Percentiles rank a stretch among this genome's conserved stretches.
Evolutionary conservation across 53 echinoderm and acorn worm genomes (phyloP).

Genomic region (Hippasteria phrygiana): DNA sequence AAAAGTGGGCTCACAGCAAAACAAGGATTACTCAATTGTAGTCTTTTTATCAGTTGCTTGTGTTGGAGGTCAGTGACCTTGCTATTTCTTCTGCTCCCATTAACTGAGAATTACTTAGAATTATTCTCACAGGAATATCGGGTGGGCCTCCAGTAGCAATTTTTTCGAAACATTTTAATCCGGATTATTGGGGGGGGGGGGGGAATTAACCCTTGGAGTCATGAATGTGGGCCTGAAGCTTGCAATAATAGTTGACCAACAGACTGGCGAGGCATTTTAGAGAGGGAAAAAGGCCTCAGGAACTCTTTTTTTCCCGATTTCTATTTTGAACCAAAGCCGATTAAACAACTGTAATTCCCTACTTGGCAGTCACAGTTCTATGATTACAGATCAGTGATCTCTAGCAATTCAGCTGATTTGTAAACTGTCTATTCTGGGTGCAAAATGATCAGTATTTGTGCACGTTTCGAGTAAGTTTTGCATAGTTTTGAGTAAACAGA

Average conservation of each 20-base stretch:
- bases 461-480: too few relatives aligned
- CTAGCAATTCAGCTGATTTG: too few relatives aligned
- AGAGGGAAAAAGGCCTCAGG: background rate
- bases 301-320: too few relatives aligned
- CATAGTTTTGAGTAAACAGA: too few relatives aligned
- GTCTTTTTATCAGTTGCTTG: background rate
- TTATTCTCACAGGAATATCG: constrained; percentile 18
- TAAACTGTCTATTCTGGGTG: too few relatives aligned
- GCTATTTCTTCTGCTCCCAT: background rate
- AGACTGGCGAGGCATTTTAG: background rate
- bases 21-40: constrained; percentile 3
- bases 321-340: too few relatives aligned
- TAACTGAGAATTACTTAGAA: background rate
- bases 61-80: background rate
- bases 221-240: background rate
- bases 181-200: constrained; percentile 34
- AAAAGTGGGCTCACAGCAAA: background rate
- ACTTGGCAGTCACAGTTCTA: too few relatives aligned
- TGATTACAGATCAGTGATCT: too few relatives aligned
- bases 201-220: constrained; percentile 10
- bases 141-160: background rate
- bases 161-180: constrained; percentile 50
- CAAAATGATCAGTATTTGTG: too few relatives aligned
- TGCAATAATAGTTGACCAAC: background rate
- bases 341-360: too few relatives aligned